Evolutionary conservation across 2,113 vertebrate genomes (phyloP).

Genomic region (Xyliphius kryptos): DNA sequence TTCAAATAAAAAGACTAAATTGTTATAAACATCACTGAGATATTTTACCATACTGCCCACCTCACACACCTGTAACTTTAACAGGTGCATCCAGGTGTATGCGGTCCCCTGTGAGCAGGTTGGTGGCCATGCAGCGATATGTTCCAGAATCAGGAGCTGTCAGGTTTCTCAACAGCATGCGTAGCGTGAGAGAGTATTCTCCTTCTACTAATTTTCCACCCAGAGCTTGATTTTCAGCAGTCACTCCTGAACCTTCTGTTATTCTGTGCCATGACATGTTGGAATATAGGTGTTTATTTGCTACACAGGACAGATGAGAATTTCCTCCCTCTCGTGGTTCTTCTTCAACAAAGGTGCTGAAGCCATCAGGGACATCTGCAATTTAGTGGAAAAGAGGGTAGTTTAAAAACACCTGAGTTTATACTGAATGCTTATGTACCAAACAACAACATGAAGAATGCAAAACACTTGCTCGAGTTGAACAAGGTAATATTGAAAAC

Average conservation of each 20-base stretch:
- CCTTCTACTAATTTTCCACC: slow-evolving; percentile 53
- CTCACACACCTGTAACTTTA: slow-evolving; percentile 80
- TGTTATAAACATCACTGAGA: too few relatives aligned
- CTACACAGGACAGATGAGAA: slow-evolving; percentile 77
- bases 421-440: background rate
- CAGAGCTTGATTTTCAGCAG: background rate
- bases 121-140: slow-evolving; percentile 80
- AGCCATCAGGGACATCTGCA: slow-evolving; percentile 80
- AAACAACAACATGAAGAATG: slow-evolving; percentile 37
- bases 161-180: slow-evolving; percentile 74
- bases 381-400: slow-evolving; percentile 26
- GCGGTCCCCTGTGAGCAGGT: slow-evolving; percentile 74
- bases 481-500: slow-evolving; percentile 40
- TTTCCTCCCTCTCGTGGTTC: slow-evolving; percentile 79
- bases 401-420: slow-evolving; percentile 9
- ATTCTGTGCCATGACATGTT: slow-evolving; percentile 76
- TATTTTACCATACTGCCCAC: background rate
- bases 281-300: slow-evolving; percentile 84
- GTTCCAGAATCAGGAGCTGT: slow-evolving; percentile 73
- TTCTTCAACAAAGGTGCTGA: slow-evolving; percentile 70
- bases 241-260: slow-evolving; percentile 47
- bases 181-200: slow-evolving; percentile 71
- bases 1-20: too few relatives aligned
- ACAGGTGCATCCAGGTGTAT: slow-evolving; percentile 75
- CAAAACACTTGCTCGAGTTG: slow-evolving; percentile 36